A percentile compares a stretch with the other conserved stretches of the same genome.
Evolutionary conservation across 35 echinoderm and acorn worm genomes (phyloP).

Genomic region (Apostichopus californicus): DNA sequence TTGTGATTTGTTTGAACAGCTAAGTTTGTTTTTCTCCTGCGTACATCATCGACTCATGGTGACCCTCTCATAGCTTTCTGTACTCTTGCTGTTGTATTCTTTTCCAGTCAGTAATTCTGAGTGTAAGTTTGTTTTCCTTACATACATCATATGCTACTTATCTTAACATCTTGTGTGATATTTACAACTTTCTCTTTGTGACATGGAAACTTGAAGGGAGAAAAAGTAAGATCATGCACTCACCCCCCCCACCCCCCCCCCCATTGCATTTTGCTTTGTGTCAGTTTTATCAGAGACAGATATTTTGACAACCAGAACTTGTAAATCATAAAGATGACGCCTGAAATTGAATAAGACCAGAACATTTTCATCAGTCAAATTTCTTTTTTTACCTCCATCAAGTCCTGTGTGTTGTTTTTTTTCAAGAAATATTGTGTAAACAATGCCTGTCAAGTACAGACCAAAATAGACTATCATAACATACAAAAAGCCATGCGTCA

Average conservation of each 20-base stretch:
- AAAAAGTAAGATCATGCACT: too few species aligned
- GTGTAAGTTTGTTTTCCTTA: too few species aligned
- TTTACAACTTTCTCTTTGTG: too few species aligned
- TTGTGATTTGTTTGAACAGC: too few species aligned
- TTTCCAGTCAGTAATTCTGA: too few species aligned
- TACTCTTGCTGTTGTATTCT: neutral
- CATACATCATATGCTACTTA: too few species aligned
- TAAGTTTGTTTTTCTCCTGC: neutral
- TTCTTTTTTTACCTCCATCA: neutral
- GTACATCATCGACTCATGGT: neutral
- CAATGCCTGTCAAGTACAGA: neutral
- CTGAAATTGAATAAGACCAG: neutral
- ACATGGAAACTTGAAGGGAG: too few species aligned
- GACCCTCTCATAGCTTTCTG: neutral
- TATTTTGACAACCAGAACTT: neutral
- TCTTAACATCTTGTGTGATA: too few species aligned
- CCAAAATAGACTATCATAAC: neutral
- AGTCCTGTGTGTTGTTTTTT: neutral
- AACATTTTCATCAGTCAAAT: neutral
- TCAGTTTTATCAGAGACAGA: neutral
- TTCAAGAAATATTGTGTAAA: neutral
- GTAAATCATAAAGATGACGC: constrained; percentile 9
- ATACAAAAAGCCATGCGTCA: neutral
- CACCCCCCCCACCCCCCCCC: too few species aligned
- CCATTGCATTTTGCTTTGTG: neutral